Base-by-base conservation (phyloP, 2,888 invertebrate species). In the Hirtodrosophila trivittata region DNA sequence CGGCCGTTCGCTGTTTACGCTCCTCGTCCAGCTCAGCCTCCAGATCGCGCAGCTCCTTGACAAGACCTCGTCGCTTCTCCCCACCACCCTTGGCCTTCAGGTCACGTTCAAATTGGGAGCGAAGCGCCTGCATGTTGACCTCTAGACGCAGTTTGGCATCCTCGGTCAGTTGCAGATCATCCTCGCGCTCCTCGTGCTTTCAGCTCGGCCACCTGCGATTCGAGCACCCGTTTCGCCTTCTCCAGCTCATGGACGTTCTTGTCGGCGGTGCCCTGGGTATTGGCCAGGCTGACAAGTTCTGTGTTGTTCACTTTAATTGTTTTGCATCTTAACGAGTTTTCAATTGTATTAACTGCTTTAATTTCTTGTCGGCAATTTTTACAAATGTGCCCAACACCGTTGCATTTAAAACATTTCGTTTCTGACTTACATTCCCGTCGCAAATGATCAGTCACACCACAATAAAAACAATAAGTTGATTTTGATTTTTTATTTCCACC, bases 241-340 rank as follows among this genome's bases (percentile, higher is more conserved):
- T 99, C 99, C 76, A 99, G 92, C 89, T 99, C 99, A 91, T 99
- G 98, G 0, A 98, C 97, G 91, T 97, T 99, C 92, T 99, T 99
- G 91, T 99, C 99, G 14, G 98, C 98, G 1, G 98, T 99, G 76
- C 99, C 99, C 66, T 99, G 98, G 52, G 96, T 96, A 89, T 98
- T 98, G 56, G 97, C 97, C 60, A 99, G 93, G 90, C 99, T 99
- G 88, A 99, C 99, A 8, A 99, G 92, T 89, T 99, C 99, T n/a
- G n/a, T n/a, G n/a, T n/a, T n/a, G n/a, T n/a, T n/a, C n/a, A n/a
- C n/a, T n/a, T n/a, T n/a, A n/a, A n/a, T n/a, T n/a, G 0, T 96
- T 94, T 88, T 98, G 97, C 18, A 98, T n/a, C n/a, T n/a, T n/a
- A n/a, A n/a, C n/a, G n/a, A n/a, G n/a, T n/a, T n/a, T n/a, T n/a